Conservation (phyloP, 2,888 invertebrate genomes). For the Vanessa cardui region DNA sequence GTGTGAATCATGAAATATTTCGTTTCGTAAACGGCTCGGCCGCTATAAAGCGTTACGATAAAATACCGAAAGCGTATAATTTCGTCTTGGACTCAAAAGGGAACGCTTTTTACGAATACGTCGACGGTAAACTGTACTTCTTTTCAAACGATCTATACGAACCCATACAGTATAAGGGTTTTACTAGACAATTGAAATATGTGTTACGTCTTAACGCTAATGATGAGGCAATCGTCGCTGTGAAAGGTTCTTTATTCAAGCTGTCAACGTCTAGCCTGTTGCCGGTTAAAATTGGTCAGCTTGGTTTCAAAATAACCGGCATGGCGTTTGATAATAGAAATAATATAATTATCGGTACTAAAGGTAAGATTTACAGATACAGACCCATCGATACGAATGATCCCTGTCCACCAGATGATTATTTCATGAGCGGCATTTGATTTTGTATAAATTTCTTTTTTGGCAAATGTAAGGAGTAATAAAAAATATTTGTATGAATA, state of each 20-base stretch:
- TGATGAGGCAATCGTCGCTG: conserved; percentile 71
- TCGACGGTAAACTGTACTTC: conserved; percentile 73
- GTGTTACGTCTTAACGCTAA: conserved; percentile 65
- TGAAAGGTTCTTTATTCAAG: conserved; percentile 68
- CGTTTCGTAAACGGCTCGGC: conserved; percentile 70
- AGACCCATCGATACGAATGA: conserved; percentile 67
- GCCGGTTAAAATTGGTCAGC: conserved; percentile 67
- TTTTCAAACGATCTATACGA: conserved; percentile 67
- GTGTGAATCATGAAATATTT: conserved; percentile 68
- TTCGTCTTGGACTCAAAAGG: conserved; percentile 69
- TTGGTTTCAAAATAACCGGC: conserved; percentile 74
- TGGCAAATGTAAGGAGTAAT: neutral
- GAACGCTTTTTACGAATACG: conserved; percentile 70
- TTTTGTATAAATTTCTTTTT: neutral
- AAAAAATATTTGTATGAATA: neutral
- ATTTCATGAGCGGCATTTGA: conserved; percentile 72
- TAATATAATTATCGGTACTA: conserved; percentile 72
- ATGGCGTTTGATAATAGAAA: conserved; percentile 68
- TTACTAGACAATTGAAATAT: conserved; percentile 71
- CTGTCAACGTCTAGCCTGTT: conserved; percentile 63
- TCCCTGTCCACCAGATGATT: conserved; percentile 72
- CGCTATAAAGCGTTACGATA: conserved; percentile 70
- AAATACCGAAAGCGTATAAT: conserved; percentile 70
- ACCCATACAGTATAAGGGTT: conserved; percentile 74
- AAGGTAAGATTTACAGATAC: conserved; percentile 75